Evolutionary conservation across 1,140 invertebrate species (phyloP), one percentile per base, ranked within the genome.

Genomic region (Halyomorpha halys): DNA sequence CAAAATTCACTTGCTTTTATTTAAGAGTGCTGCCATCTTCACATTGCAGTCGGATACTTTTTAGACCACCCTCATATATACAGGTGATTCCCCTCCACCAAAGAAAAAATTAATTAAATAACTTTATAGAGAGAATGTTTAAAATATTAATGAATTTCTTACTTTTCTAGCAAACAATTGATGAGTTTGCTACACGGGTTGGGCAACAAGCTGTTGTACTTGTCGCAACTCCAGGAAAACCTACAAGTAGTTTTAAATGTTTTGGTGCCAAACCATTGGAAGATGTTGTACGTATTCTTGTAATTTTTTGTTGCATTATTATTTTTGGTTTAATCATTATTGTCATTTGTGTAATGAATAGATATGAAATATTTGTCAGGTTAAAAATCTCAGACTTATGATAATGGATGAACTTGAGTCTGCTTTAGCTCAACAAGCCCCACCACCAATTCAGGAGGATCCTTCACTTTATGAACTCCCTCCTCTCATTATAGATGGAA

Each of bases 131-230:
- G n/a, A n/a, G n/a, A n/a, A n/a, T n/a, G n/a, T n/a, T n/a, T n/a
- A n/a, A n/a, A n/a, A n/a, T n/a, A n/a, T n/a, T n/a, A n/a, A n/a
- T n/a, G n/a, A n/a, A n/a, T n/a, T n/a, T n/a, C n/a, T n/a, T n/a
- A n/a, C 8, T 30, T 65, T 79, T 79, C 8, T 74, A 95, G 86
- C 85, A 95, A 89, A 91, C 93, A 14, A 97, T 98, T 73, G 94
- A 97, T 73, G 95, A 98, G 76, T 98, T 97, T 77, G 91, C 94
- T 54, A 95, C 92, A 0, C 79, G 95, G 66, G 94, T 98, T 53
- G 95, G 95, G n/a, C 94, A 97, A 74, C 95, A 98, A 76, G 95
- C 95, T 0, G 86, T 97, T 45, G 93, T 98, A 27, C 78, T 97
- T 72, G 92, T 97, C 62, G 93, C 93, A 54, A 97, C 94, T 21